These are phyloP conservation scores for Epinotia bilunana DNA, from an alignment of 2,888 invertebrate genomes.

Conservation along the genomic window DNA sequence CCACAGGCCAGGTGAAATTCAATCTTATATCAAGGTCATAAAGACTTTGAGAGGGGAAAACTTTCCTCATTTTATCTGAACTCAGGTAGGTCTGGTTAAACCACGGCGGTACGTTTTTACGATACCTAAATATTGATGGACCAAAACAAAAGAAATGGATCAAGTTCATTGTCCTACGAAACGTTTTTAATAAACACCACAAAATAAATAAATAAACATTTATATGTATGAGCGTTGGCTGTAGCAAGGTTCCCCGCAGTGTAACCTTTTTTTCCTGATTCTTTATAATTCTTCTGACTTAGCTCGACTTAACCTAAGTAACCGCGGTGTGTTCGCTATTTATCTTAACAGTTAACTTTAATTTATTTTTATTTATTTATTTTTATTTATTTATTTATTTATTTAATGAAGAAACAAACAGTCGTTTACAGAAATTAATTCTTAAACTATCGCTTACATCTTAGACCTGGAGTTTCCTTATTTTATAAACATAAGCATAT, in stretches of 20 bases:
- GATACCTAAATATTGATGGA: conserved; percentile 6
- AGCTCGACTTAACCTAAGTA: conserved; percentile 1
- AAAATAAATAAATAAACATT: conserved; percentile 21
- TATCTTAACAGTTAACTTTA: conserved; percentile 1
- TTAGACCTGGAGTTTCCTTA: too few relatives aligned
- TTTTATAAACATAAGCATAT: too few relatives aligned
- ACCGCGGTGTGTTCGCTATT: conserved; percentile 1
- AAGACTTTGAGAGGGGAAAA: too few relatives aligned
- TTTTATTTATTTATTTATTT: too few relatives aligned
- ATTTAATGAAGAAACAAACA: too few relatives aligned
- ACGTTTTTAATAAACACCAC: conserved; percentile 21
- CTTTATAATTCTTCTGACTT: conserved; percentile 27
- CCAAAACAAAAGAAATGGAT: conserved; percentile 10
- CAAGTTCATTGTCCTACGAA: not conserved
- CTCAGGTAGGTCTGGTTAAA: not conserved
- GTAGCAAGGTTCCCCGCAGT: conserved; percentile 6
- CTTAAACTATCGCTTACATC: too few relatives aligned
- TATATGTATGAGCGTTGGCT: conserved; percentile 7
- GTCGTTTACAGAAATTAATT: too few relatives aligned
- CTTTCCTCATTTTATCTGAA: too few relatives aligned
- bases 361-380: too few relatives aligned
- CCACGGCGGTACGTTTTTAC: not conserved
- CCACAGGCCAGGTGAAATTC: too few relatives aligned
- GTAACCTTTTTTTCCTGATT: not conserved
- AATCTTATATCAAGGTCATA: too few relatives aligned